Conservation (phyloP, 1,140 invertebrate species). For the Drosophila auraria region DNA sequence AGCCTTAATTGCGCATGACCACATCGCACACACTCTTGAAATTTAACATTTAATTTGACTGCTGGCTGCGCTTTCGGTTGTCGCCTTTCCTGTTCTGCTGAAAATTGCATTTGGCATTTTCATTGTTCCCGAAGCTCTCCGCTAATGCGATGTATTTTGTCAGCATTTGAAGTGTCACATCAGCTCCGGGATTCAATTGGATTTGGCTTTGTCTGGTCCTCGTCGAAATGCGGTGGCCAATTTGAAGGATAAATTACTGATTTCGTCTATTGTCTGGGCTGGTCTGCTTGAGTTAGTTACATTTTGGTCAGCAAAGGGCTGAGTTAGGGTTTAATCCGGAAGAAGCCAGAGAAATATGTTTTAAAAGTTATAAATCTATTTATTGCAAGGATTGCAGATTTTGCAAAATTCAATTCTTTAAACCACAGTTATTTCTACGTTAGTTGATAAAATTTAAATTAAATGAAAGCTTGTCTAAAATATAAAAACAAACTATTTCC, state of each 20-base stretch:
- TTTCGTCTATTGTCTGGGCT: constrained; percentile 62
- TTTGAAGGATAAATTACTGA: constrained; percentile 60
- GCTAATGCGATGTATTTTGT: constrained; percentile 81
- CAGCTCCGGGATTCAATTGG: constrained; percentile 52
- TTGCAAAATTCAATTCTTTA: too few relatives aligned
- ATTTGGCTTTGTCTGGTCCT: constrained; percentile 65
- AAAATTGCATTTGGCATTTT: constrained; percentile 66
- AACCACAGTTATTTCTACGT: too few relatives aligned
- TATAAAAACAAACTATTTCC: too few relatives aligned
- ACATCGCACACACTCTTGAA: constrained; percentile 36
- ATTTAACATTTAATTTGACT: constrained; percentile 68
- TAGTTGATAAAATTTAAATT: not conserved
- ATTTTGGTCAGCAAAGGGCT: constrained; percentile 1
- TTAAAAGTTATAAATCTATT: too few relatives aligned
- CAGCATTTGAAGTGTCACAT: constrained; percentile 73
- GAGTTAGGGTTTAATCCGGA: not conserved
- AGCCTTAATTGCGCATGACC: constrained; percentile 71
- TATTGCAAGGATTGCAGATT: not conserved
- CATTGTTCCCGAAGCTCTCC: constrained; percentile 47
- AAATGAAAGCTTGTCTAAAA: not conserved
- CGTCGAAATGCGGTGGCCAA: constrained; percentile 26
- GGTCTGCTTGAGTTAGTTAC: constrained; percentile 20
- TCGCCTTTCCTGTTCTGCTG: constrained; percentile 1
- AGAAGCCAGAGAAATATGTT: not conserved
- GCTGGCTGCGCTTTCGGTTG: not conserved